Evolutionary conservation across 2,113 vertebrate genomes (phyloP).

Genomic region (Acrocephalus arundinaceus): DNA sequence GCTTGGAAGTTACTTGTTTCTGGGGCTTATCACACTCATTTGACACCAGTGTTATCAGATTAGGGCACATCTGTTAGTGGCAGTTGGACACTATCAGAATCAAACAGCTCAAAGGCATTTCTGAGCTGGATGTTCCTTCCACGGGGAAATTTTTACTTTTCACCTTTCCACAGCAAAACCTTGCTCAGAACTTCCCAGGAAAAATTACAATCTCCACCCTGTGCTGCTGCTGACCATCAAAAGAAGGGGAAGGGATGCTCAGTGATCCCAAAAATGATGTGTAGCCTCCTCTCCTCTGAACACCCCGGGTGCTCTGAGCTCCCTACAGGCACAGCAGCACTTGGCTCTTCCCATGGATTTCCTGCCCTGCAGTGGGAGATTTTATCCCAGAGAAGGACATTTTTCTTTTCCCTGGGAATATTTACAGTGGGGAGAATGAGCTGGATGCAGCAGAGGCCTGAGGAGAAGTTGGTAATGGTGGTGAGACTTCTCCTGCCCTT

Average conservation of each 20-base stretch:
- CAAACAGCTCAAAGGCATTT: neutral
- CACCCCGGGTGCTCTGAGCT: accelerated
- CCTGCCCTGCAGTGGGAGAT: neutral
- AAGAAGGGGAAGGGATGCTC: neutral
- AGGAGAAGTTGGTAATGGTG: neutral
- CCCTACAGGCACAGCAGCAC: neutral
- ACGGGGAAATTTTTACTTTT: neutral
- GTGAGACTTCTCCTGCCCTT: neutral
- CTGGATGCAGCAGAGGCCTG: neutral
- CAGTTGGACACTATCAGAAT: neutral
- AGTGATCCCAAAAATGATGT: neutral
- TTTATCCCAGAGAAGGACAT: neutral
- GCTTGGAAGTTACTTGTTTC: neutral
- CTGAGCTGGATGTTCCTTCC: neutral
- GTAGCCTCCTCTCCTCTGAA: neutral
- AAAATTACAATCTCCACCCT: neutral
- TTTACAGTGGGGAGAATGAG: neutral
- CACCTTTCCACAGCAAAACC: neutral
- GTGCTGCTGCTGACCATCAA: neutral
- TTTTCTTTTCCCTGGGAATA: neutral
- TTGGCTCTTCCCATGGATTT: accelerated
- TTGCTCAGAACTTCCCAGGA: neutral
- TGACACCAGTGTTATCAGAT: neutral
- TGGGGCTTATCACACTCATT: neutral
- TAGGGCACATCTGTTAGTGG: neutral